These are phyloP conservation scores for Drosophila neocordata DNA, from an alignment of 1,140 invertebrate species.

Conservation along the genomic window DNA sequence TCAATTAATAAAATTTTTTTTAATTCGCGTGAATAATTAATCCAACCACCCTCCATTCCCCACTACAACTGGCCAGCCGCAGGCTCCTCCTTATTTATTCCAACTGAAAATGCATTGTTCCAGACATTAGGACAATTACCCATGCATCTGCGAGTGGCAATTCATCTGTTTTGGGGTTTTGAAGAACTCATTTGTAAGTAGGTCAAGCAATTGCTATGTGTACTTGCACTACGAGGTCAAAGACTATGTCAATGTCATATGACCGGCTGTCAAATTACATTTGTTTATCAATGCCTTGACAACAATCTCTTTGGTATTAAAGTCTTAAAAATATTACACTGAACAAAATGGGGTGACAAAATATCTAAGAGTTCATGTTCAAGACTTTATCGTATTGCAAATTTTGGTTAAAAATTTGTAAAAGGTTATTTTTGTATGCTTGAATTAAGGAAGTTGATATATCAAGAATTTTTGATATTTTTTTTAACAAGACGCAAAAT, in stretches of 20 bases:
- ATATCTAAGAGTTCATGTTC: no score
- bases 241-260: neutral
- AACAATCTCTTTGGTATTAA: neutral
- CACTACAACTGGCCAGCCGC: neutral
- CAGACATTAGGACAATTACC: neutral
- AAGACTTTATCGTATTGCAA: no score
- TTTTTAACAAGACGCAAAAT: no score
- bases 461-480: no score
- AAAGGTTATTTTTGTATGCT: no score
- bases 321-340: no score
- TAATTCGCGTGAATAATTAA: conserved; percentile 23
- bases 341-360: no score
- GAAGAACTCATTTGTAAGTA: neutral
- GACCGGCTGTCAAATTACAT: neutral
- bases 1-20: conserved; percentile 59
- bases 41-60: conserved; percentile 23
- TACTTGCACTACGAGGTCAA: neutral
- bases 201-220: conserved; percentile 14
- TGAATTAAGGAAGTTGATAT: no score
- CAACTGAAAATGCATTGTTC: neutral
- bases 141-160: neutral
- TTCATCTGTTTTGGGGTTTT: neutral
- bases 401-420: no score
- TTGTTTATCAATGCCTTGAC: neutral
- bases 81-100: neutral